A percentile compares a stretch with the other conserved stretches of the same genome.
phyloP scores from a whole-genome alignment of 1,140 invertebrate genomes.

The Orussus abietinus region DNA sequence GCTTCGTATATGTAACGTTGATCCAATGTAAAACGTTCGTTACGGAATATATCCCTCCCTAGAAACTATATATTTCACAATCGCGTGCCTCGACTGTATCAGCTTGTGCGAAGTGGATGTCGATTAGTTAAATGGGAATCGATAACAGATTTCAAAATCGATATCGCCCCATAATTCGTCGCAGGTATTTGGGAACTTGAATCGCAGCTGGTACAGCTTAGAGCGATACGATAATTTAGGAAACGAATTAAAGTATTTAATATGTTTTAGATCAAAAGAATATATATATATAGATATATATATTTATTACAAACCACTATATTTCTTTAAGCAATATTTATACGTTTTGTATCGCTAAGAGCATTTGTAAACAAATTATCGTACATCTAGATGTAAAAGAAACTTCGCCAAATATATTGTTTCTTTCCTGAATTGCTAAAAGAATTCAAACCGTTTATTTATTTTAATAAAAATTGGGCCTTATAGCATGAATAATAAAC shows the following conservation, averaged over 20 bases:
- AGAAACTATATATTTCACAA: too few relatives aligned
- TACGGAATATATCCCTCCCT: too few relatives aligned
- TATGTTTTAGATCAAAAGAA: conserved; percentile 12
- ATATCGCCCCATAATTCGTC: background rate
- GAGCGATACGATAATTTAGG: conserved; percentile 4
- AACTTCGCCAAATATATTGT: background rate
- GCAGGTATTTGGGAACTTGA: background rate
- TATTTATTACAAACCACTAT: conserved; percentile 31
- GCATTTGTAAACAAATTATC: conserved; percentile 34
- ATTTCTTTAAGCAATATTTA: conserved; percentile 41
- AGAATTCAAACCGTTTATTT: conserved; percentile 8
- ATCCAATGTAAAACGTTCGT: too few relatives aligned
- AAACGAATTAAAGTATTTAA: conserved; percentile 24
- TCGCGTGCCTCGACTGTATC: conserved; percentile 3
- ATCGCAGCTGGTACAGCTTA: background rate
- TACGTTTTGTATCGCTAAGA: conserved; percentile 39
- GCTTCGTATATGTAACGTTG: too few relatives aligned
- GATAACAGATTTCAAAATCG: conserved; percentile 1
- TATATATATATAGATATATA: conserved; percentile 24
- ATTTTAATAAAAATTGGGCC: conserved; percentile 1
- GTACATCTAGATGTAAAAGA: conserved; percentile 27
- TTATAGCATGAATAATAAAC: too few relatives aligned
- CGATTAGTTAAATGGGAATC: conserved; percentile 2
- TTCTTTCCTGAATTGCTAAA: background rate
- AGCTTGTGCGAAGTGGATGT: background rate